Base-by-base conservation (phyloP, 2,113 vertebrate genomes). In the Brachyhypopomus gauderio region DNA sequence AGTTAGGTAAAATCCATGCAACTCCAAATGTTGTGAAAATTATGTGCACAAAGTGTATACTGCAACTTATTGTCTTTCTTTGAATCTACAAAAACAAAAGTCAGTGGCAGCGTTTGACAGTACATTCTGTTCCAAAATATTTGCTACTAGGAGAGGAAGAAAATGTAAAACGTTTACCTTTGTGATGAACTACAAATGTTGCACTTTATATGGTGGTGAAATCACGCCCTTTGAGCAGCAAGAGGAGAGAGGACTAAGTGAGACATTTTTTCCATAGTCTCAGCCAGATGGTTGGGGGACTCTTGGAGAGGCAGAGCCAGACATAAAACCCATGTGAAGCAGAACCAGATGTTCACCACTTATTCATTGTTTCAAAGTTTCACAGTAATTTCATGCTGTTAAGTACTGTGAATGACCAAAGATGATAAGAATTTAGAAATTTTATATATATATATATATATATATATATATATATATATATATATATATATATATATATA, bases 171-270 rank as follows among this genome's bases (percentile, higher is more conserved):
- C n/a, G 5, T 59, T 71, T 45, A 4, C 11, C n/a, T 63, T 77
- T 63, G 5, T 62, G 36, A 19, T 63, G 38, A 25, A 7, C 38
- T 60, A 16, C 22, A 60, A 45, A 60, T 45, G 66, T 34, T 59
- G 23, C 56, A 25, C 23, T 59, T 11, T 22, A 41, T 59, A 66
- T 22, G 52, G 8, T 79, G 79, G 72, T 75, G 62, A 86, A 88
- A 89, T 89, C 88, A 89, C 90, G 89, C 91, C 89, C 90, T 89
- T 25, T 79, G 77, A 82, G 52, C 67, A 81, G 59, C 62, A 78
- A 82, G 79, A 86, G 88, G 88, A 89, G 90, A 84, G 81, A 84
- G 81, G 82, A 87, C 86, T 84, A 89, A 86, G 84, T 85, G 80
- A 85, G 80, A 58, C 41, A 72, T 45, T 45, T 90, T 92, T 92